Conservation (phyloP, 2,113 vertebrate species). For the Rattus rattus region DNA sequence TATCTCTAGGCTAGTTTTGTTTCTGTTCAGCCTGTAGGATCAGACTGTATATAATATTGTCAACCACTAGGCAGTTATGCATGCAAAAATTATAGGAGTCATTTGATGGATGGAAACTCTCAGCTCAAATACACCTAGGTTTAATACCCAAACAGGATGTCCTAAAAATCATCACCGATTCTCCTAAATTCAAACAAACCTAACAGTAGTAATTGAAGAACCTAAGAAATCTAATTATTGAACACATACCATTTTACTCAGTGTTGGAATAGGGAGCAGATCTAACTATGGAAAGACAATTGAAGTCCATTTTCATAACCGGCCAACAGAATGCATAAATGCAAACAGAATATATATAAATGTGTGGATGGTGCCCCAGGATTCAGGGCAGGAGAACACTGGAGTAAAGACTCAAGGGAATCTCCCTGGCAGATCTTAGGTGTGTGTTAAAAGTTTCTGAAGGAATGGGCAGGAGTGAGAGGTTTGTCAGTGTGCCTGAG, state of each 20-base stretch:
- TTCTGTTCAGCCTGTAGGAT: background rate
- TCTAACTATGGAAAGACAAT: background rate
- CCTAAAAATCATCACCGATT: constrained; percentile 35
- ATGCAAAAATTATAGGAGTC: background rate
- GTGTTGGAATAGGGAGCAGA: background rate
- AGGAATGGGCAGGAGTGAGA: background rate
- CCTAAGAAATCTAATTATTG: background rate
- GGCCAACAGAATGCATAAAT: background rate
- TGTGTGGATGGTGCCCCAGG: background rate
- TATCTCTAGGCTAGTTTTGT: background rate
- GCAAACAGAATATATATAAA: background rate
- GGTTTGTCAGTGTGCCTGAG: background rate
- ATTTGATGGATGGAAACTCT: constrained; percentile 11
- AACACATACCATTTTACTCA: background rate
- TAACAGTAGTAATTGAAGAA: background rate
- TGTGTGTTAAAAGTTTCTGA: background rate
- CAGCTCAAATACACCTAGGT: background rate
- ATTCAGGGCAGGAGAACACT: background rate
- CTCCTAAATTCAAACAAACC: constrained; percentile 49
- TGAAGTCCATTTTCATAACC: background rate
- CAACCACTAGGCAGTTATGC: background rate
- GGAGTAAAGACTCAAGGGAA: background rate
- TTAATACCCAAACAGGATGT: constrained; percentile 13
- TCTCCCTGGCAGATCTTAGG: background rate
- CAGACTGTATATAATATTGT: background rate